These are phyloP conservation scores for Coturnix japonica DNA, from an alignment of 2,113 vertebrate species.

Conservation along the genomic window DNA sequence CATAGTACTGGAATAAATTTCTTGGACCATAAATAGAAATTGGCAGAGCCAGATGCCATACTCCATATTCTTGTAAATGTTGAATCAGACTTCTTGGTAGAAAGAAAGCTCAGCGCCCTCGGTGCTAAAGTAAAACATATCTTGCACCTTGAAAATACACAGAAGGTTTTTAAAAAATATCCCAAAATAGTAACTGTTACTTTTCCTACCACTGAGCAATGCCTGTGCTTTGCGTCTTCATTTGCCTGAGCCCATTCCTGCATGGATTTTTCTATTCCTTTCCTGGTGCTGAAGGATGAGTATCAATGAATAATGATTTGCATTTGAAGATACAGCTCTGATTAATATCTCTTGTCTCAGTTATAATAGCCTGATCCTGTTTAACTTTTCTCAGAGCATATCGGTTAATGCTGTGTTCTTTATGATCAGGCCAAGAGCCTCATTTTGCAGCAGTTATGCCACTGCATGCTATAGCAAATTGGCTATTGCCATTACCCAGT, in stretches of 20 bases:
- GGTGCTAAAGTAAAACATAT: background rate
- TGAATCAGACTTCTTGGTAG: background rate
- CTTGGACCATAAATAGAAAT: background rate
- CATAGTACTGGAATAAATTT: background rate
- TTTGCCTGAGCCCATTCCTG: background rate
- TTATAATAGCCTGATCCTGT: background rate
- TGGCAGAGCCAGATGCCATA: background rate
- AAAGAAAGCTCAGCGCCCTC: background rate
- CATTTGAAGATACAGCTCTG: background rate
- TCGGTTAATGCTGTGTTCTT: background rate
- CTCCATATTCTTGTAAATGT: background rate
- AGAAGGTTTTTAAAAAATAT: background rate
- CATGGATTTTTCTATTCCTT: background rate
- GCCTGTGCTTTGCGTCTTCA: accelerated
- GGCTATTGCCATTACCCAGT: background rate
- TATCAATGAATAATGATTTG: background rate
- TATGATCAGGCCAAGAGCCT: background rate
- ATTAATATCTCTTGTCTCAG: background rate
- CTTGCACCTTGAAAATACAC: background rate
- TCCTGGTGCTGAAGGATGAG: background rate
- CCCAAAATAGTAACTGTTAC: background rate
- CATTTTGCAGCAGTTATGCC: background rate
- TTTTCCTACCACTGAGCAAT: background rate
- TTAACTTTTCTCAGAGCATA: background rate
- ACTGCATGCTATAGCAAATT: background rate